Evolutionary conservation across 2,888 invertebrate species (phyloP), one percentile per base, ranked within the genome.

Genomic region (Caenorhabditis japonica): DNA sequence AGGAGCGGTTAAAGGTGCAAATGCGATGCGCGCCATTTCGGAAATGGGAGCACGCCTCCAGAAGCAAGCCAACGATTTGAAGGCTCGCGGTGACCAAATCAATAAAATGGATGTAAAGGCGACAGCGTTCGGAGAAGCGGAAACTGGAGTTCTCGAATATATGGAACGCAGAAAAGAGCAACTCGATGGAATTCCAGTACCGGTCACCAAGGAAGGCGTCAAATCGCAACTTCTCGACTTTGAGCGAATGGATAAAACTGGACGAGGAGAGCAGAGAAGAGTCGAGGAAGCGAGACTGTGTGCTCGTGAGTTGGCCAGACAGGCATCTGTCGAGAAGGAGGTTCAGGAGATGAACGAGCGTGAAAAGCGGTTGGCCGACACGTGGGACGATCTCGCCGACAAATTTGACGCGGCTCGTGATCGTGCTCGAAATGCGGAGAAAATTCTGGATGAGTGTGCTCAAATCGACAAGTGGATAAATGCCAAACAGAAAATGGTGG

Each of bases 401-500:
- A 44, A 72, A 47, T 68, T 75, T 13, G 80, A 82, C 36, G 60
- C 49, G 7, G 66, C 61, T 1, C 39, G 68, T 39, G 58, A 71
- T 10, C 64, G 79, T 17, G 91, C 94, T 88, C 93, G 94, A 85
- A 93, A 94, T 86, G 91, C 95, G 88, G 93, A 94, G 84, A 94
- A 94, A 88, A 94, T 97, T 91, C 92, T 93, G 83, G 95, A 95
- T 86, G 93, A 93, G 0, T 92, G 94, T 87, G 93, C 93, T n/a
- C 79, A 92, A 78, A 90, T 97, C 62, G 91, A 92, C 7, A 92
- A 92, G 61, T 97, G 97, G 96, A 90, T 97, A 44, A 91, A 91
- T 27, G 93, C 94, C 79, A 97, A 97, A 89, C 95, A 96, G 85
- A 92, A 94, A 83, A 96, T 97, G 95, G 91, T 97, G 89, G 92